Base-by-base conservation (phyloP, 2,113 vertebrate genomes). In the Gymnobelideus leadbeateri region DNA sequence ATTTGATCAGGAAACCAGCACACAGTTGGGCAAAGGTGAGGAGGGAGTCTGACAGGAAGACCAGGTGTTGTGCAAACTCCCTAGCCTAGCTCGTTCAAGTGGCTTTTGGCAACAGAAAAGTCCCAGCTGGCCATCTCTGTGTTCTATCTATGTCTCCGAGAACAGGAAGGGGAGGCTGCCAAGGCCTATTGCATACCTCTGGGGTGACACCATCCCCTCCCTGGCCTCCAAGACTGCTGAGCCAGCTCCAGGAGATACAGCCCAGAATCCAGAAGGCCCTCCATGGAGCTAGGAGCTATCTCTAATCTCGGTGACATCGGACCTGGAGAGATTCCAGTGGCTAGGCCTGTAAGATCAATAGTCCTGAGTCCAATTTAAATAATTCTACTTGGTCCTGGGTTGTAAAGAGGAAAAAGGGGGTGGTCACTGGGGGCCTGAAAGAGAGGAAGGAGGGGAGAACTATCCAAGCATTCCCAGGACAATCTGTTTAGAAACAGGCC, bases 291-390 rank as follows among this genome's bases (percentile, higher is more conserved):
- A 97, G 97, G 90, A 98, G 98, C 98, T 98, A 97, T 96, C 92
- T 96, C 97, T 98, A 98, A 98, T 96, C 97, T 98, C 98, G 98
- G 97, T 98, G 98, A 98, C 98, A 98, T 98, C 97, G 98, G 96
- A 97, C 98, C 98, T 98, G 98, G 98, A 97, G 98, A 97, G 92
- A 97, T 97, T 96, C 95, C 94, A 96, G 97, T 93, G 97, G 98
- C 97, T 98, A 98, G 97, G 96, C 97, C 96, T 96, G 95, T 96
- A 98, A 98, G 97, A 98, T 98, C 98, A 98, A 98, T 96, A 98
- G 92, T 53, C 91, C 37, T 96, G 94, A 52, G 93, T 96, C 96
- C 97, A 98, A 97, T 98, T 98, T 98, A 99, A 98, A 98, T 98
- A 98, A 98, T 97, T 93, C 97, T 93, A 46, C 25, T 97, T 97